Evolutionary conservation across 1,140 invertebrate species (phyloP), one percentile per base, ranked within the genome.

Genomic region (Mactra quadrangularis): DNA sequence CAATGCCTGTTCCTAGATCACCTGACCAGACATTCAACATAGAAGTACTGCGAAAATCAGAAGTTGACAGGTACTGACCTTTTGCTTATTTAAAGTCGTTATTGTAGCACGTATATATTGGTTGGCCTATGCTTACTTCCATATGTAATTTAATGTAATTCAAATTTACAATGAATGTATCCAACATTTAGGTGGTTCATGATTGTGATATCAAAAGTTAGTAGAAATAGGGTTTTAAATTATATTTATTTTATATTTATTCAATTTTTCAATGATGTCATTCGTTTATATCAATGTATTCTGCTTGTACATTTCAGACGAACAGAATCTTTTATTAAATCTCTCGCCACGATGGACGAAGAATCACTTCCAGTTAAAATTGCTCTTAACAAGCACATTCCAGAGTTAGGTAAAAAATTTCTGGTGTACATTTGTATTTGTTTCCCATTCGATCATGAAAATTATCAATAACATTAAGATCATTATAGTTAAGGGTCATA

Each of bases 51-150:
- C 47, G 60, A 38, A 85, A 85, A 41, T 74, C 84, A 22, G 79
- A 83, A 27, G 78, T 85, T 17, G 79, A 83, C 59, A 85, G 84
- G 84, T 85, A 33, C n/a, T n/a, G n/a, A n/a, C n/a, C n/a, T n/a
- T n/a, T n/a, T n/a, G n/a, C n/a, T n/a, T n/a, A n/a, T n/a, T n/a
- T n/a, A n/a, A n/a, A n/a, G n/a, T n/a, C n/a, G n/a, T n/a, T n/a
- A n/a, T n/a, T n/a, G n/a, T n/a, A n/a, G n/a, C n/a, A n/a, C n/a
- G 47, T 25, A 25, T 25, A 13, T 31, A 70, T 25, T 11, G 11
- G 47, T 35, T 70, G 1, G 19, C 9, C 1, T 31, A 11, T 4
- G 25, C 1, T 25, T 25, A 70, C 15, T 47, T 29, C 25, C 22
- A 70, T 0, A 41, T 41, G 6, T 41, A 15, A 7, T 41, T 41